A percentile compares a stretch with the other conserved stretches of the same genome.
These are phyloP conservation scores for Mus musculus DNA, from an alignment of 2,113 vertebrate species.

Conservation along the genomic window DNA sequence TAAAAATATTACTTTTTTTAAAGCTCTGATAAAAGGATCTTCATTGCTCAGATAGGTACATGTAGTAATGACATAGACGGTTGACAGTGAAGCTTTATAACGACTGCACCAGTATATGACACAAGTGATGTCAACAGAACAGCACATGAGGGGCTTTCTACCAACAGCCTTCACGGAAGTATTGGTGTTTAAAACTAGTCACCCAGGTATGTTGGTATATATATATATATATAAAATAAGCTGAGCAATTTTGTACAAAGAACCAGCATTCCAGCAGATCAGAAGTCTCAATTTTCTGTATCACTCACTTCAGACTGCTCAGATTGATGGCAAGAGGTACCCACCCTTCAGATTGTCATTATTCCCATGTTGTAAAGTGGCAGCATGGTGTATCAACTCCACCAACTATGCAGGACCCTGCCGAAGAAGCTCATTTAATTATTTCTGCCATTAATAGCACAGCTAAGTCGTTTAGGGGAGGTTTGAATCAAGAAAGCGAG, in stretches of 20 bases:
- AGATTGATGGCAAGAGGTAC: neutral
- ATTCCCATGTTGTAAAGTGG: neutral
- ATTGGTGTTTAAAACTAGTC: neutral
- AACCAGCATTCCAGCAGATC: neutral
- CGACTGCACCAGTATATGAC: rapidly evolving
- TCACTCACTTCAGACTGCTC: too few species aligned
- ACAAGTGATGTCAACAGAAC: neutral
- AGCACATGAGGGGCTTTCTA: too few species aligned
- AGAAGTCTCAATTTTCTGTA: neutral
- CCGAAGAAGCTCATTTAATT: neutral
- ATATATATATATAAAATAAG: too few species aligned
- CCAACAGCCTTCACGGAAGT: neutral
- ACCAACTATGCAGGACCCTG: rapidly evolving
- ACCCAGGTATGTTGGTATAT: too few species aligned
- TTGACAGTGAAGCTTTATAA: too few species aligned
- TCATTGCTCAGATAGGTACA: neutral
- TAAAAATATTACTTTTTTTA: neutral
- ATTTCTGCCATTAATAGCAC: neutral
- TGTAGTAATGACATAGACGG: neutral
- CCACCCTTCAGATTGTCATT: too few species aligned
- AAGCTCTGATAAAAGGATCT: neutral
- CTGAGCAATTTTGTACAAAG: too few species aligned
- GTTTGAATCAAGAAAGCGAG: neutral
- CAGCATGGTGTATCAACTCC: too few species aligned
- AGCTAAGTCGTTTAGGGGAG: neutral